Percentiles rank a stretch among this genome's conserved stretches.
Conservation (phyloP, 1,140 invertebrate genomes). For the Heliconius himera region DNA sequence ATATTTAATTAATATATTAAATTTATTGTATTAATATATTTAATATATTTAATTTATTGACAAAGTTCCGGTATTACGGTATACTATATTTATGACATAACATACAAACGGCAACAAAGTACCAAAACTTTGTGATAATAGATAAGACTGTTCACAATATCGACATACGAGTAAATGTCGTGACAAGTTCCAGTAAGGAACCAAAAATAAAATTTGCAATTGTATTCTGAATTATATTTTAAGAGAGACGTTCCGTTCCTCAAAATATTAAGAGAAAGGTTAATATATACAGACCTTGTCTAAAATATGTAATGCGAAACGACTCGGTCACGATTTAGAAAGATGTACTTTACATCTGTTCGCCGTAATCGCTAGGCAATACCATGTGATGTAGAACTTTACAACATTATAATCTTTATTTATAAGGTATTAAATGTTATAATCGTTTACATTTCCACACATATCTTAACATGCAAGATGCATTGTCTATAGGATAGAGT, state of each 20-base stretch:
- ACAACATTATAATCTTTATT: neutral
- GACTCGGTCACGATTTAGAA: slow-evolving; percentile 64
- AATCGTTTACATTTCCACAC: neutral
- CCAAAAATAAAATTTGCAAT: neutral
- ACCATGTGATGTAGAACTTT: neutral
- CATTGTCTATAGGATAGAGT: slow-evolving; percentile 42
- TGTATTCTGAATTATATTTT: neutral
- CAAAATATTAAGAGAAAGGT: slow-evolving; percentile 54
- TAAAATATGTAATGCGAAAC: slow-evolving; percentile 49
- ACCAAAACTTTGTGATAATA: neutral
- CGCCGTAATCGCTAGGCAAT: slow-evolving; percentile 24
- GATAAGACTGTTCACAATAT: neutral
- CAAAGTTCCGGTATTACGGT: too few species aligned
- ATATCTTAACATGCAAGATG: neutral
- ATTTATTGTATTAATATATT: too few species aligned
- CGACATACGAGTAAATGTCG: neutral
- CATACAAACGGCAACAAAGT: neutral
- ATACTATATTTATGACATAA: too few species aligned
- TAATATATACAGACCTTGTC: slow-evolving; percentile 44
- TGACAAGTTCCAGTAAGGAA: neutral
- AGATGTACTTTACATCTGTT: slow-evolving; percentile 48
- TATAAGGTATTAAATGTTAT: neutral
- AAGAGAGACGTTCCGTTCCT: slow-evolving; percentile 29
- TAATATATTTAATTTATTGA: too few species aligned
- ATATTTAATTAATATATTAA: too few species aligned